These are phyloP conservation scores for Heliocidaris tuberculata DNA, from an alignment of 35 echinoderm and acorn worm genomes.

Conservation along the genomic window DNA sequence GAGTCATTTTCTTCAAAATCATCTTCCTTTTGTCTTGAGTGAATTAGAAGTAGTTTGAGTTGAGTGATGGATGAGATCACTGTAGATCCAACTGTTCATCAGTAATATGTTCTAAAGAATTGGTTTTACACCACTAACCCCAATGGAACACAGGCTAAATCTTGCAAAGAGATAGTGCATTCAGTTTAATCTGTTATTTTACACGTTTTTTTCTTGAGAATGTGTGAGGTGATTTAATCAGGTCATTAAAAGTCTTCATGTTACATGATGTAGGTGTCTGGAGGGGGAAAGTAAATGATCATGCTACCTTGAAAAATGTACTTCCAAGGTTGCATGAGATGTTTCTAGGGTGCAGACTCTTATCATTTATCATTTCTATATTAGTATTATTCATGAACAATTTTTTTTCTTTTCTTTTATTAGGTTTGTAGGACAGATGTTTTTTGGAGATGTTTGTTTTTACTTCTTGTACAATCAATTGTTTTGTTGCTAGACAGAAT, in stretches of 20 bases:
- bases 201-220: not conserved
- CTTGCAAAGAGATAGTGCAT: not conserved
- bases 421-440: too few relatives aligned
- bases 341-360: too few relatives aligned
- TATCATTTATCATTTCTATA: too few relatives aligned
- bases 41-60: slow-evolving; percentile 2
- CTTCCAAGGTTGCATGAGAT: not conserved
- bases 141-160: not conserved
- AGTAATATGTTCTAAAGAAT: not conserved
- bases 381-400: too few relatives aligned
- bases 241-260: not conserved
- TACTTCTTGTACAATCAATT: not conserved
- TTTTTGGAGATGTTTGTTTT: too few relatives aligned
- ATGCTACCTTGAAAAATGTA: not conserved
- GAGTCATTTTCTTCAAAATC: not conserved
- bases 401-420: too few relatives aligned
- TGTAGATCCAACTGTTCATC: not conserved
- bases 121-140: not conserved
- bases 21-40: not conserved
- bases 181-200: not conserved
- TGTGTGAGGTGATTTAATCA: not conserved
- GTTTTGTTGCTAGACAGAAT: not conserved
- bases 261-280: not conserved
- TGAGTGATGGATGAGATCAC: not conserved
- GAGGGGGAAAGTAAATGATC: not conserved